A percentile compares a stretch with the other conserved stretches of the same genome.
Conservation (phyloP, 1,140 invertebrate genomes). For the Mercenaria mercenaria region DNA sequence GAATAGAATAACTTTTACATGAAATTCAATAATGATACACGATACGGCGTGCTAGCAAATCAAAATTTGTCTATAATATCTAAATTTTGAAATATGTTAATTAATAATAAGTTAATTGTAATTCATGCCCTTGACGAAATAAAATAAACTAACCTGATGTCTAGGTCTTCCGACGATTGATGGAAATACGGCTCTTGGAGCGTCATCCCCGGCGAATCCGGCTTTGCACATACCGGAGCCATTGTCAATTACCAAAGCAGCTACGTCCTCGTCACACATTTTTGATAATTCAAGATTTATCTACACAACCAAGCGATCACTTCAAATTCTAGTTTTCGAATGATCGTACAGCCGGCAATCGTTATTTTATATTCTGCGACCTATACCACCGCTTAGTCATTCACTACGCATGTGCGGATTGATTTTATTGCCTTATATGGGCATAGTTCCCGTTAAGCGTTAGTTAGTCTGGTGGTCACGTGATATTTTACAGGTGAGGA, state of each 20-base stretch:
- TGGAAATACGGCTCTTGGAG: constrained; percentile 95
- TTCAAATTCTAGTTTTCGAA: constrained; percentile 27
- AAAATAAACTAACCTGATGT: constrained; percentile 88
- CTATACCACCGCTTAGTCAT: constrained; percentile 17
- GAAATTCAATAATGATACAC: no score
- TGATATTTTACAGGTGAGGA: constrained; percentile 35
- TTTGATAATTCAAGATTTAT: constrained; percentile 28
- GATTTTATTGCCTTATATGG: constrained; percentile 49
- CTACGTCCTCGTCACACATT: constrained; percentile 96
- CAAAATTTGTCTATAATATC: no score
- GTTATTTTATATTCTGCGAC: constrained; percentile 55
- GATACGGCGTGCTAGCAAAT: no score
- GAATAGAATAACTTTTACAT: no score
- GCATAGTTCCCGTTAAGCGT: background rate
- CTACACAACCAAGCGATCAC: background rate
- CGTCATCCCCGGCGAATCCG: constrained; percentile 96
- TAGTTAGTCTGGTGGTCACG: background rate
- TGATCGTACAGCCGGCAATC: constrained; percentile 2
- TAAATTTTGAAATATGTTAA: no score
- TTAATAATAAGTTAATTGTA: no score
- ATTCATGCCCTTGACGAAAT: no score
- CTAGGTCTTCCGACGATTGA: constrained; percentile 94
- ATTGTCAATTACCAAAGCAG: constrained; percentile 95
- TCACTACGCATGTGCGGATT: constrained; percentile 48
- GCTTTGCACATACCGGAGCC: constrained; percentile 97